A percentile compares a stretch with the other conserved stretches of the same genome.
Conservation (phyloP, 2,888 invertebrate species). For the Ischnura elegans region DNA sequence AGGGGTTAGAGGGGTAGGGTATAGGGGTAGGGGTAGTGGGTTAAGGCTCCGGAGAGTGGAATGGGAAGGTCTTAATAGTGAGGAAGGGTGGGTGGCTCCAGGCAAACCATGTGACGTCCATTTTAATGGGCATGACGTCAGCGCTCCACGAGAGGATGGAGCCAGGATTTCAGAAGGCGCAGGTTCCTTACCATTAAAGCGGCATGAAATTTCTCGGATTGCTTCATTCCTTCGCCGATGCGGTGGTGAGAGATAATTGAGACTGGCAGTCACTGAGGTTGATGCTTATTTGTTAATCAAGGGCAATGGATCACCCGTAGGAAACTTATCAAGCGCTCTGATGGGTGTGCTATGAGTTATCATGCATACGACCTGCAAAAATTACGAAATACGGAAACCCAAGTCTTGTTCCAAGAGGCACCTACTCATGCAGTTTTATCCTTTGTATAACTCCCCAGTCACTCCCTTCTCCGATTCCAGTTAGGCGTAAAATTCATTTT, state of each 20-base stretch:
- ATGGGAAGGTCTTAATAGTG: background rate
- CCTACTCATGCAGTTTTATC: too few species aligned
- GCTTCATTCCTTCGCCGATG: background rate
- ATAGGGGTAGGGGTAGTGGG: background rate
- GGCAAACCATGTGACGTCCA: conserved; percentile 47
- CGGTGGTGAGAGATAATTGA: background rate
- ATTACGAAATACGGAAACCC: too few species aligned
- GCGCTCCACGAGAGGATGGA: background rate
- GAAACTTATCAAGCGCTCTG: too few species aligned
- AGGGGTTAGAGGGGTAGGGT: background rate
- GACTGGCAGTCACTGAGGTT: background rate
- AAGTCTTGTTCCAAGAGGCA: too few species aligned
- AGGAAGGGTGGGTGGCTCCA: background rate
- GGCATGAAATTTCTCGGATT: background rate
- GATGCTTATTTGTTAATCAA: background rate
- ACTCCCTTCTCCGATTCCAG: too few species aligned
- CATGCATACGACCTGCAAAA: too few species aligned
- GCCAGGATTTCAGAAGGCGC: conserved; percentile 18
- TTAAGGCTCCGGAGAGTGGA: background rate
- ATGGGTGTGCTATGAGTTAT: too few species aligned
- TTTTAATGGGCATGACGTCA: conserved; percentile 64
- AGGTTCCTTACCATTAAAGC: conserved; percentile 13
- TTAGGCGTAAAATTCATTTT: too few species aligned
- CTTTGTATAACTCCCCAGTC: too few species aligned
- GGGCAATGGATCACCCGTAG: too few species aligned